Conservation (phyloP, 2,888 invertebrate species). For the Cerastis rubricosa region DNA sequence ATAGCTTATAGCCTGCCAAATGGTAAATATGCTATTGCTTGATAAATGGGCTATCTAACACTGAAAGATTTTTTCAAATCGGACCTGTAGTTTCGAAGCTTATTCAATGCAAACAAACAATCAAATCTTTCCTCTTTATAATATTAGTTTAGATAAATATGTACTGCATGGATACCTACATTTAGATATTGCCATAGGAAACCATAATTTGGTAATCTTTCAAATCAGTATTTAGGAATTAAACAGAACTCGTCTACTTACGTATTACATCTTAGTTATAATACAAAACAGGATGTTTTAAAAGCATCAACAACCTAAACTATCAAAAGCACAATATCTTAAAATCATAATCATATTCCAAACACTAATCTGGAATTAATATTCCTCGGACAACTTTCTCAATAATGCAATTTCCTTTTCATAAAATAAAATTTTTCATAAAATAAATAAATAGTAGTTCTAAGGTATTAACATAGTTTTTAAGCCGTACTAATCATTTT, state of each 20-base stretch:
- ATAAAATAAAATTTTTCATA: too few relatives aligned
- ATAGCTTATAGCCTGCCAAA: too few relatives aligned
- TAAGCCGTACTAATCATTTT: too few relatives aligned
- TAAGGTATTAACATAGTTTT: too few relatives aligned
- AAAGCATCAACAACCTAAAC: not conserved
- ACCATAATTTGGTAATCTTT: not conserved
- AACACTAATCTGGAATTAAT: constrained; percentile 62
- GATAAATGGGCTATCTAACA: too few relatives aligned
- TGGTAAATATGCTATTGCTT: too few relatives aligned
- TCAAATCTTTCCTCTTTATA: too few relatives aligned
- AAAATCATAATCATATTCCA: constrained; percentile 11
- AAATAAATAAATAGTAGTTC: too few relatives aligned
- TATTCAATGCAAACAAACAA: too few relatives aligned
- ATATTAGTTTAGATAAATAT: too few relatives aligned
- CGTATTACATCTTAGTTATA: not conserved
- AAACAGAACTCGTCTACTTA: not conserved
- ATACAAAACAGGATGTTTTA: not conserved
- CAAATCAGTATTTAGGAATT: not conserved
- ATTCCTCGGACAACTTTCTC: constrained; percentile 38
- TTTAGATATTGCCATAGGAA: not conserved
- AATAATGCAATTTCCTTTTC: constrained; percentile 57
- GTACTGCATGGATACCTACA: not conserved
- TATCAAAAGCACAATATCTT: constrained; percentile 3
- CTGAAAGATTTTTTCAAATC: too few relatives aligned
- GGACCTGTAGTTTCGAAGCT: too few relatives aligned